Evolutionary conservation across 2,113 vertebrate genomes (phyloP).

Genomic region (Eleginops maclovinus): DNA sequence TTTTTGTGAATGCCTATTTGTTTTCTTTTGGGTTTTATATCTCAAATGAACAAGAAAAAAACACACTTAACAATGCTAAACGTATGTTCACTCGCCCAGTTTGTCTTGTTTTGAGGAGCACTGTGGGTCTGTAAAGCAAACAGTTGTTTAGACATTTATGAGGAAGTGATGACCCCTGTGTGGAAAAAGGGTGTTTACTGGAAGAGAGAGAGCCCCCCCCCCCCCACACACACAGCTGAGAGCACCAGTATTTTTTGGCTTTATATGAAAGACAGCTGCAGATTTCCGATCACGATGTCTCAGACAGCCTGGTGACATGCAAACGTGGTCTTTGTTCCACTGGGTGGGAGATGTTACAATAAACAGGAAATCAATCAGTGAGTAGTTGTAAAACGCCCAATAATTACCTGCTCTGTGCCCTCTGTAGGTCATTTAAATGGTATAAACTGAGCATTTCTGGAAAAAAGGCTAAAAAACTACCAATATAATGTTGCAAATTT

Average conservation of each 20-base stretch:
- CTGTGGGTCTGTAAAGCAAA: constrained; percentile 37
- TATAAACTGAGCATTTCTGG: not conserved
- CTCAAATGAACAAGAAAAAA: not conserved
- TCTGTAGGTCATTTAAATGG: not conserved
- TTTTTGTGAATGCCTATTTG: not conserved
- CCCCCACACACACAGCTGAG: not conserved
- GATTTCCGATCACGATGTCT: constrained; percentile 18
- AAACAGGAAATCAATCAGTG: constrained; percentile 51
- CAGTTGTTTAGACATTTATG: constrained; percentile 58
- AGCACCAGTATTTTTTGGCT: constrained; percentile 26
- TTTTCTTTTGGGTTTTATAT: constrained; percentile 9
- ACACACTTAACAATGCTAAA: constrained; percentile 1
- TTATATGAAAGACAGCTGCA: constrained; percentile 47
- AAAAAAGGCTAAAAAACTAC: not conserved
- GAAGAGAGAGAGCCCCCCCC: too few species aligned
- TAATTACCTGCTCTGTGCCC: constrained; percentile 18
- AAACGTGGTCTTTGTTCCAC: constrained; percentile 42
- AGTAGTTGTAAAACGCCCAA: not conserved
- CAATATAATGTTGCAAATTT: not conserved
- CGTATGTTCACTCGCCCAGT: not conserved
- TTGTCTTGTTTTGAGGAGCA: not conserved
- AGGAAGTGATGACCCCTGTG: constrained; percentile 55
- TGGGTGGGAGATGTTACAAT: constrained; percentile 3
- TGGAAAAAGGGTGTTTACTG: constrained; percentile 45
- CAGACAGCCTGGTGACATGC: constrained; percentile 21